Conservation (phyloP, 2,888 invertebrate genomes). For the Lamproptera curius region DNA sequence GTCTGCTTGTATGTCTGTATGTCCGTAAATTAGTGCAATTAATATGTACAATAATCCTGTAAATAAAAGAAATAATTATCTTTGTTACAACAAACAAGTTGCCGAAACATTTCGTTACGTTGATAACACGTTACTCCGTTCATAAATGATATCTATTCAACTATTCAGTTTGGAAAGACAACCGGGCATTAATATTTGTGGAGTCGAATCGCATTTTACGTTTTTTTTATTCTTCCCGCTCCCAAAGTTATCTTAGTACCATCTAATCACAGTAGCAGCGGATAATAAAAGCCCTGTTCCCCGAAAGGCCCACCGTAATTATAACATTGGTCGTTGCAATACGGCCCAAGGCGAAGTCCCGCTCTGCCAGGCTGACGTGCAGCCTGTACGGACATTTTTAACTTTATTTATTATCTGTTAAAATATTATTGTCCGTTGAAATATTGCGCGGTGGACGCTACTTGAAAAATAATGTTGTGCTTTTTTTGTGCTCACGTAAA, state of each 20-base stretch:
- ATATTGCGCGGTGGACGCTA: too few species aligned
- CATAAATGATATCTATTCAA: constrained; percentile 1
- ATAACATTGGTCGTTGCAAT: constrained; percentile 38
- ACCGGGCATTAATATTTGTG: constrained; percentile 16
- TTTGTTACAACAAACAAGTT: too few species aligned
- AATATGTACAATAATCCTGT: too few species aligned
- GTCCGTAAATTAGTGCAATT: too few species aligned
- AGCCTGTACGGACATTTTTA: constrained; percentile 14
- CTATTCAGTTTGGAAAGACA: constrained; percentile 10
- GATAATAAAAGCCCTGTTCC: constrained; percentile 49
- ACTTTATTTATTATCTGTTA: constrained; percentile 3
- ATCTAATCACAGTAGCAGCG: constrained; percentile 69
- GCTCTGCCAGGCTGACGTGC: constrained; percentile 12
- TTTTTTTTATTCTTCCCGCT: constrained; percentile 32
- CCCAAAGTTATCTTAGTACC: constrained; percentile 51
- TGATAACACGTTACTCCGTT: neutral
- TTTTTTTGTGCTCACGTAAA: too few species aligned
- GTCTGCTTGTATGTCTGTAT: too few species aligned
- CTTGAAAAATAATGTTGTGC: too few species aligned
- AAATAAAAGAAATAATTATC: too few species aligned
- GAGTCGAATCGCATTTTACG: too few species aligned
- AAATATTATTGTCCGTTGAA: neutral
- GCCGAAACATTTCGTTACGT: too few species aligned
- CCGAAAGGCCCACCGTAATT: constrained; percentile 56
- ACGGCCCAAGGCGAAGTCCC: constrained; percentile 39